A percentile compares a stretch with the other conserved stretches of the same genome.
Conservation (phyloP, 2,797 vertebrate species). For the Urocyon cinereoargenteus region DNA sequence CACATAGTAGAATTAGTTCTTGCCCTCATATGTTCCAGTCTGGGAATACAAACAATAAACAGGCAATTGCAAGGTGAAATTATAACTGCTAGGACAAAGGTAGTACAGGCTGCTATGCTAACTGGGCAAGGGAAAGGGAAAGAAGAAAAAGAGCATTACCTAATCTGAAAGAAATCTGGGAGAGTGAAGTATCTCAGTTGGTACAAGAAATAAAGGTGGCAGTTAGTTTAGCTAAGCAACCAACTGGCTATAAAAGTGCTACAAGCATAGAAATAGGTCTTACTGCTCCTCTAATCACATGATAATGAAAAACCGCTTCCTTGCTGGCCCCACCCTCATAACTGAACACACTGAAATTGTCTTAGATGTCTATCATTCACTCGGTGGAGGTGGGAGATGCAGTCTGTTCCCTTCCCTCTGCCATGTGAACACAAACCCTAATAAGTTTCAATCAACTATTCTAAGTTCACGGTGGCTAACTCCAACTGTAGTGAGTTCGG, state of each 20-base stretch:
- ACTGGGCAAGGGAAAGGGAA: not conserved
- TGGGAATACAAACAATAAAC: not conserved
- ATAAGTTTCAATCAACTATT: not conserved
- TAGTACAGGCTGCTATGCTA: not conserved
- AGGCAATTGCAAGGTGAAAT: not conserved
- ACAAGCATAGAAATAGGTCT: not conserved
- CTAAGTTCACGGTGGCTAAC: not conserved
- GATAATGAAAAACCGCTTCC: not conserved
- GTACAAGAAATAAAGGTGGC: not conserved
- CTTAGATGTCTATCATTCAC: not conserved
- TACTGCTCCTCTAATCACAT: not conserved
- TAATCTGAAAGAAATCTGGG: not conserved
- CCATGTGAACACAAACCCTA: not conserved
- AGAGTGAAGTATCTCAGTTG: too few relatives aligned
- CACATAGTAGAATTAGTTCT: not conserved
- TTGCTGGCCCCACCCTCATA: not conserved
- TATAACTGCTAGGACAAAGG: not conserved
- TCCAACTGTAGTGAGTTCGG: not conserved
- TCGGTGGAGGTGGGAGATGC: not conserved
- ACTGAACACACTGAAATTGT: not conserved
- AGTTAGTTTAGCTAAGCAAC: not conserved
- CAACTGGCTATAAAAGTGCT: not conserved
- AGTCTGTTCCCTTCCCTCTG: not conserved
- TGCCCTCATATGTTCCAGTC: not conserved
- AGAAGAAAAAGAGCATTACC: not conserved